These are phyloP conservation scores for Hippocampus abdominalis DNA, from an alignment of 2,113 vertebrate species.

Conservation along the genomic window DNA sequence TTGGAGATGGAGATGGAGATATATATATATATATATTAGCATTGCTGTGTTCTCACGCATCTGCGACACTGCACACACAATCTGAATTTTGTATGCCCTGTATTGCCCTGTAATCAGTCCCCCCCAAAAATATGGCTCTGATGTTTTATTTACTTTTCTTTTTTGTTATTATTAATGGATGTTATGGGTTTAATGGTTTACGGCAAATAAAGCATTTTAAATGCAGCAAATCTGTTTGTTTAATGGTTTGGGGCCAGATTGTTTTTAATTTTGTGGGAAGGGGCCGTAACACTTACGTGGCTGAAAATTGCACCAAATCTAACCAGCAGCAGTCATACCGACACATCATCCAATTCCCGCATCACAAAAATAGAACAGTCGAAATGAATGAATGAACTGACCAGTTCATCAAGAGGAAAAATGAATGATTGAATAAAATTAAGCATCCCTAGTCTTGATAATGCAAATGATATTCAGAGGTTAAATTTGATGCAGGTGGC, in stretches of 20 bases:
- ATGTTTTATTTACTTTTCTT: background rate
- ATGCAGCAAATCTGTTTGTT: background rate
- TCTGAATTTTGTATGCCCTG: background rate
- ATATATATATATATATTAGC: background rate
- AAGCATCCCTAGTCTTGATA: conserved; percentile 49
- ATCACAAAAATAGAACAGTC: background rate
- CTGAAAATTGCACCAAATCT: background rate
- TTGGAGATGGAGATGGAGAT: too few relatives aligned
- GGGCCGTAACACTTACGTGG: background rate
- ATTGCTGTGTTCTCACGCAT: background rate
- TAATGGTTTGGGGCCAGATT: background rate
- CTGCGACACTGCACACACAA: background rate
- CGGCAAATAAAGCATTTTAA: background rate
- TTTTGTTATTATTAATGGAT: background rate
- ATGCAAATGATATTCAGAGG: conserved; percentile 75
- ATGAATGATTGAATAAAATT: conserved; percentile 37
- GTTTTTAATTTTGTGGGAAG: background rate
- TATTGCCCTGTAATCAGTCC: background rate
- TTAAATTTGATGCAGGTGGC: conserved; percentile 79
- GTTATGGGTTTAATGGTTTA: background rate
- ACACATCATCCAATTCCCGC: background rate
- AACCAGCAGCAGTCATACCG: background rate
- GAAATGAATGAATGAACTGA: conserved; percentile 8
- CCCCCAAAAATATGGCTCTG: background rate
- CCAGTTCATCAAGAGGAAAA: conserved; percentile 9